These are phyloP conservation scores for Anastrepha obliqua DNA, from an alignment of 1,140 invertebrate genomes.

Conservation along the genomic window DNA sequence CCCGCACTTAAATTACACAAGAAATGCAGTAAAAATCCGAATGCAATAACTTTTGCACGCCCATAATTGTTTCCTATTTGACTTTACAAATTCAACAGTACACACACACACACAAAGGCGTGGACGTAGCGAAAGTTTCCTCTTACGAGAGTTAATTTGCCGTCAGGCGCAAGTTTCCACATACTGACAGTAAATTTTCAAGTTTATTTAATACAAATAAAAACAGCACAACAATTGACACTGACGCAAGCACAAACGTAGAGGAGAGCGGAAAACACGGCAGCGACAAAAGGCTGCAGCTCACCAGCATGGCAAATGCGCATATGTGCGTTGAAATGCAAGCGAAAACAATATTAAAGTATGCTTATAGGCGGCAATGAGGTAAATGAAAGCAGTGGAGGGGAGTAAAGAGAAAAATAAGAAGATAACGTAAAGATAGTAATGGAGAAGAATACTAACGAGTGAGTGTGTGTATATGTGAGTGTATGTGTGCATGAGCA, in stretches of 20 bases:
- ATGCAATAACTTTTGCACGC: slow-evolving; percentile 32
- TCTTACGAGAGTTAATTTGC: slow-evolving; percentile 42
- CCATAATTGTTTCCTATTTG: slow-evolving; percentile 37
- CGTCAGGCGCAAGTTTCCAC: slow-evolving; percentile 35
- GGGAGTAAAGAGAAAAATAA: not conserved
- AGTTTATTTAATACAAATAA: slow-evolving; percentile 51
- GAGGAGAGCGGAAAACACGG: not conserved
- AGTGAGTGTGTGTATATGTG: not conserved
- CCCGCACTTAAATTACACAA: not conserved
- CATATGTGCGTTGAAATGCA: slow-evolving; percentile 2
- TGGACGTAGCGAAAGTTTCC: not conserved
- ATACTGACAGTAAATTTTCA: slow-evolving; percentile 47
- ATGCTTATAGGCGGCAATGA: slow-evolving; percentile 36
- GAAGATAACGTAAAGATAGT: not conserved
- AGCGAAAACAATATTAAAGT: slow-evolving; percentile 10
- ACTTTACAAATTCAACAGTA: not conserved
- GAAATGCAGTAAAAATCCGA: slow-evolving; percentile 2
- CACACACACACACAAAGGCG: not conserved
- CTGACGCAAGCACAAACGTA: not conserved
- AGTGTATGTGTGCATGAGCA: not conserved
- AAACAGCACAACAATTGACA: slow-evolving; percentile 27
- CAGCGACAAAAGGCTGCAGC: not conserved
- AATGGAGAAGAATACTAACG: not conserved
- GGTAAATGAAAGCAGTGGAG: slow-evolving; percentile 8
- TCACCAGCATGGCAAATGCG: not conserved